A percentile compares a stretch with the other conserved stretches of the same genome.
These are phyloP conservation scores for Acridotheres tristis DNA, from an alignment of 2,797 vertebrate species.

Conservation along the genomic window DNA sequence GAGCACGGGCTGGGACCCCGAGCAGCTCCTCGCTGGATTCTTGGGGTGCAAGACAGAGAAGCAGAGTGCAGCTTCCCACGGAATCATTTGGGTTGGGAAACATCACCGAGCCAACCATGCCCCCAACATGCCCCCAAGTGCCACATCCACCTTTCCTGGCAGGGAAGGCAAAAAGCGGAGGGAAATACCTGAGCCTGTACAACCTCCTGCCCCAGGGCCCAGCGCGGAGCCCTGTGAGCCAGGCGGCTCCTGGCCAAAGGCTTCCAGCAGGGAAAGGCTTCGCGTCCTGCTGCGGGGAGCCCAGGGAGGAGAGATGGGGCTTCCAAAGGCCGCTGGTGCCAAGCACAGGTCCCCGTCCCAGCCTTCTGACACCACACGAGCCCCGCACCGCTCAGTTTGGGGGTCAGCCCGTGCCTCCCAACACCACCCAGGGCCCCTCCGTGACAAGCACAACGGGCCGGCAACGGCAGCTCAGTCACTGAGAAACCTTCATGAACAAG, in stretches of 20 bases:
- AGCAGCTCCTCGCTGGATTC: neutral
- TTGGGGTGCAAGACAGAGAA: accelerated
- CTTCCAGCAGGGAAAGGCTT: neutral
- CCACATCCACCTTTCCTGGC: neutral
- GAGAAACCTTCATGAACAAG: accelerated
- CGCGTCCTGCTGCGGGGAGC: no score
- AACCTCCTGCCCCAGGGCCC: neutral
- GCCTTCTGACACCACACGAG: neutral
- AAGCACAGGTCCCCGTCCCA: neutral
- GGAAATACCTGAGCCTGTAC: neutral
- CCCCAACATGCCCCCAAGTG: neutral
- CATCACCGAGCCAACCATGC: neutral
- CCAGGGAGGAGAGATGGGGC: neutral
- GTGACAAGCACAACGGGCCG: accelerated
- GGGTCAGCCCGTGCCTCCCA: neutral
- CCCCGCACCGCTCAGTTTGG: accelerated
- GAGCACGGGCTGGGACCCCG: accelerated
- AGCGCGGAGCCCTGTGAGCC: neutral
- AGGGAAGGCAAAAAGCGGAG: neutral
- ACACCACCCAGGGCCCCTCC: accelerated
- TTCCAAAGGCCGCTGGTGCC: neutral
- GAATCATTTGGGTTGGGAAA: neutral
- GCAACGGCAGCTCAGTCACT: accelerated
- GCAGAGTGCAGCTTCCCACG: accelerated
- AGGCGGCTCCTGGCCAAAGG: neutral